phyloP scores from a whole-genome alignment of 2,888 invertebrate species.

The Perdita meconis region DNA sequence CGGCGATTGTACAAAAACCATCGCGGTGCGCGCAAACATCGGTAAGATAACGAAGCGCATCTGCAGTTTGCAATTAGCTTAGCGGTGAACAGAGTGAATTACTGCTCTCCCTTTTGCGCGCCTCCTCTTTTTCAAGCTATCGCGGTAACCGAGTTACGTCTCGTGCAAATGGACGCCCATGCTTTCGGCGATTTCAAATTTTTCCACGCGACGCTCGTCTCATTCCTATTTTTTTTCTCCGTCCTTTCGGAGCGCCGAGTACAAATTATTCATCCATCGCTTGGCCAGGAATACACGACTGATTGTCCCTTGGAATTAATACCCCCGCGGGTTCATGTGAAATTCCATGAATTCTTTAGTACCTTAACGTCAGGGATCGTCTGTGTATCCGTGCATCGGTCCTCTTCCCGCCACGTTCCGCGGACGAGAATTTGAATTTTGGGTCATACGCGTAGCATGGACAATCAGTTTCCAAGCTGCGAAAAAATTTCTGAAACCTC shows the following conservation, averaged over 20 bases:
- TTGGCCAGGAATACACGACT: slow-evolving; percentile 15
- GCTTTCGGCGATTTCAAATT: slow-evolving; percentile 6
- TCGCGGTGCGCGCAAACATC: slow-evolving; percentile 17
- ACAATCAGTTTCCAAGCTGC: not conserved
- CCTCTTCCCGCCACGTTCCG: not conserved
- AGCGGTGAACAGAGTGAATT: slow-evolving; percentile 34
- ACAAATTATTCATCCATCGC: slow-evolving; percentile 23
- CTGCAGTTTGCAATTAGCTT: slow-evolving; percentile 50
- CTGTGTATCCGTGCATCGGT: slow-evolving; percentile 19
- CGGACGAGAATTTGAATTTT: slow-evolving; percentile 40
- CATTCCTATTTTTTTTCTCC: not conserved
- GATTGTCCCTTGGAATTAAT: slow-evolving; percentile 31
- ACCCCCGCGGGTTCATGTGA: not conserved
- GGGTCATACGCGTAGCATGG: slow-evolving; percentile 13
- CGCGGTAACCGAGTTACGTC: slow-evolving; percentile 1
- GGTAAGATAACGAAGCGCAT: slow-evolving; percentile 33
- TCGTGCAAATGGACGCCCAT: not conserved
- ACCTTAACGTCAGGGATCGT: slow-evolving; percentile 3
- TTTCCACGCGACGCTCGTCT: not conserved
- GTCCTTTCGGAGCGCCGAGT: not conserved
- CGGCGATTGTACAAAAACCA: slow-evolving; percentile 8
- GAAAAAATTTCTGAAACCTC: not conserved
- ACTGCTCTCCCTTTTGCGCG: not conserved
- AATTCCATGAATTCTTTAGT: slow-evolving; percentile 40
- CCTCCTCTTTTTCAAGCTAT: not conserved